Base-by-base conservation (phyloP, 2,797 vertebrate genomes). In the Sibirionetta formosa region DNA sequence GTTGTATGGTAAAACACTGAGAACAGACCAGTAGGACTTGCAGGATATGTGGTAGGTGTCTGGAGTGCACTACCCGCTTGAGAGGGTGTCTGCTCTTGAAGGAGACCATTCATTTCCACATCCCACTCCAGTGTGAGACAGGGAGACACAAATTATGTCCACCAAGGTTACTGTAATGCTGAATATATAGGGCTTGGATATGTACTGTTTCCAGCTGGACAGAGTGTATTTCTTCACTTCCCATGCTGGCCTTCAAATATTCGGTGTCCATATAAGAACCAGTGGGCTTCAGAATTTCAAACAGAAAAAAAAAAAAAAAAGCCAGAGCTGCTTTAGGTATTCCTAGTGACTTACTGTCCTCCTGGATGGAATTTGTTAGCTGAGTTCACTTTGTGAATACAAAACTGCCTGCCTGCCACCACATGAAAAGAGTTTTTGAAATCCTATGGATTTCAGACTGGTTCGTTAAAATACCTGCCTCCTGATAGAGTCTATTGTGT, bases 11-110 rank as follows among this genome's bases (percentile, higher is more conserved):
- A 14, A 54, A 36, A 51, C 19, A 17, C 7, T 6, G 9, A 53
- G 19, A 11, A 18, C 4, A 54, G 11, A 9, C 13, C 23, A 44
- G 50, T 24, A 42, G 38, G 6, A 40, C 38, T 36, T 50, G 31
- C 51, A 84, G 27, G 24, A 7, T 35, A 71, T 5, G 20, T 1
- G 1, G 12, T 54, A 4, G n/a, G 4, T 31, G 6, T 40, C 4
- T 69, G 48, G 33, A 44, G 27, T 63, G 11, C 12, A 36, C 42
- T 75, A 26, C 4, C 22, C 2, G 4, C 4, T 64, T 64, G 31
- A 15, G 33, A 60, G 54, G 63, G 9, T 24, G 26, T 44, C n/a
- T 42, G 20, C 35, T 3, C 40, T 51, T 64, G 26, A 46, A 51
- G 50, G 9, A 82, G 26, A 27, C 8, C 4, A 9, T 26, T 72